These are phyloP conservation scores for Protaetia brevitarsis DNA, from an alignment of 1,140 invertebrate species.

Conservation along the genomic window DNA sequence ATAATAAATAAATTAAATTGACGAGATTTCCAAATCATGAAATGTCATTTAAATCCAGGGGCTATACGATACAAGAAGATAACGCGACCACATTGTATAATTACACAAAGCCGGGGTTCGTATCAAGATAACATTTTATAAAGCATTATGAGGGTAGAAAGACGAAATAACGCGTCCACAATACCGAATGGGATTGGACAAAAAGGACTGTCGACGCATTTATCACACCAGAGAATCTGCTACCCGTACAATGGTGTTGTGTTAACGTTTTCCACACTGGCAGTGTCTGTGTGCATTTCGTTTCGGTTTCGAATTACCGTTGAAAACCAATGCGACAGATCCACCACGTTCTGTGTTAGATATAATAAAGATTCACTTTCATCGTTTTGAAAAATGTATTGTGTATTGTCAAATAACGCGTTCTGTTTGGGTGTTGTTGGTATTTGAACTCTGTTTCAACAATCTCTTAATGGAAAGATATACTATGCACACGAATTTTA, in stretches of 20 bases:
- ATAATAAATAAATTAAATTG: conserved; percentile 12
- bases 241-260: conserved; percentile 10
- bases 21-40: neutral
- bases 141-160: conserved; percentile 7
- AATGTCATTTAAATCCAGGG: neutral
- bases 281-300: neutral
- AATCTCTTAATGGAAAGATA: too few species aligned
- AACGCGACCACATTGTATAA: neutral
- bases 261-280: neutral
- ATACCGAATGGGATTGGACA: conserved; percentile 8
- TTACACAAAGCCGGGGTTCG: neutral
- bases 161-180: neutral
- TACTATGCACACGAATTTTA: too few species aligned
- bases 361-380: conserved; percentile 2
- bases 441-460: too few species aligned
- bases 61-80: neutral
- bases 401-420: neutral
- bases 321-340: conserved; percentile 6
- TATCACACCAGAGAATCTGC: conserved; percentile 1
- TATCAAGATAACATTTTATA: conserved; percentile 14
- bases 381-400: neutral
- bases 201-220: conserved; percentile 1
- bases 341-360: neutral
- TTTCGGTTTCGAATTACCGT: conserved; percentile 4
- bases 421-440: neutral